phyloP scores from a whole-genome alignment of 1,140 invertebrate species.

The Chymomyza costata region DNA sequence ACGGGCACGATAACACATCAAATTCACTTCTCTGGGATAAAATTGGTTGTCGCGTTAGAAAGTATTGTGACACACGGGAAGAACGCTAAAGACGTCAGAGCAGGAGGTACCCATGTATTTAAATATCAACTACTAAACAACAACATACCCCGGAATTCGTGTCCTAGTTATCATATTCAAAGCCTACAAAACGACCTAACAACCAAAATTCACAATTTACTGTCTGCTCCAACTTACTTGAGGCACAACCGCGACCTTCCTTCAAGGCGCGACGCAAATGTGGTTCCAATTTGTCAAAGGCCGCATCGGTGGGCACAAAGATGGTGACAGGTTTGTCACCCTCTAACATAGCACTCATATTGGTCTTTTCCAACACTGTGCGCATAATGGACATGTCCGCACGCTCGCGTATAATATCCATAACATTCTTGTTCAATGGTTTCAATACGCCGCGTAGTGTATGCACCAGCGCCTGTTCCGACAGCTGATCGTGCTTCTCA shows the following conservation, averaged over 20 bases:
- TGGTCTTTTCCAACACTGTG: constrained; percentile 70
- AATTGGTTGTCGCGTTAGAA: too few species aligned
- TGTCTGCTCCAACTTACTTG: constrained; percentile 74
- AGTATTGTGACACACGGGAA: too few species aligned
- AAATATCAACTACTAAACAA: too few species aligned
- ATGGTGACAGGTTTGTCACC: constrained; percentile 79
- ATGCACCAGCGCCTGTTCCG: constrained; percentile 83
- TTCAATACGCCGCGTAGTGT: constrained; percentile 80
- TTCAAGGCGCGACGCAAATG: constrained; percentile 73
- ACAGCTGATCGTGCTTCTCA: constrained; percentile 76
- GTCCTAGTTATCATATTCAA: too few species aligned
- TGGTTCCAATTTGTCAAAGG: constrained; percentile 78
- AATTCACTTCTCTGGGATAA: too few species aligned
- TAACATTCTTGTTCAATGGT: constrained; percentile 76
- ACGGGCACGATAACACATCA: too few species aligned
- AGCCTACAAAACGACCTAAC: too few species aligned
- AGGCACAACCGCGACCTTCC: constrained; percentile 76
- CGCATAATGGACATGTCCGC: constrained; percentile 70
- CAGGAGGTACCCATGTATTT: too few species aligned
- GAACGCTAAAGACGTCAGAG: too few species aligned
- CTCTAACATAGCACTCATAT: constrained; percentile 70
- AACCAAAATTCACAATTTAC: too few species aligned
- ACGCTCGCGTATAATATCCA: constrained; percentile 75
- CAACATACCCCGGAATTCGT: too few species aligned
- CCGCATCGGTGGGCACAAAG: constrained; percentile 81